Evolutionary conservation across 2,797 vertebrate genomes (phyloP).

Genomic region (Loriculus beryllinus): DNA sequence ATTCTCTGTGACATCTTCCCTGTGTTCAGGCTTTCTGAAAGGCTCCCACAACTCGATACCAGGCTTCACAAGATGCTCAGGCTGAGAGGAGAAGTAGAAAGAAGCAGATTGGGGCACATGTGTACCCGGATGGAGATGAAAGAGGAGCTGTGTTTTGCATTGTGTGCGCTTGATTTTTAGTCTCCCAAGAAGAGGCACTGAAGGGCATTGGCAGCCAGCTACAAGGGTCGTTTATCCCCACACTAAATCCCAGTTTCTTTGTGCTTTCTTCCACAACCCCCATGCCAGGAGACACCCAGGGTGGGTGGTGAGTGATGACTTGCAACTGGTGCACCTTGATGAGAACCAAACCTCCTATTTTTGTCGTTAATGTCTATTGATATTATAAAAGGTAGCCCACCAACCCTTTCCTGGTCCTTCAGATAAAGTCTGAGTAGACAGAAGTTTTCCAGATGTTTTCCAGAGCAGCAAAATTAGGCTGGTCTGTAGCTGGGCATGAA

Average conservation of each 20-base stretch:
- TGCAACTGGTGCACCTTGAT: background rate
- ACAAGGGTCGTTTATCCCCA: background rate
- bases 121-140: background rate
- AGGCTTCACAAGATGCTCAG: background rate
- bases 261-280: background rate
- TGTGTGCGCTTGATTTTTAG: accelerated
- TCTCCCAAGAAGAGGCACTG: background rate
- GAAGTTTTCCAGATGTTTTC: background rate
- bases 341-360: background rate
- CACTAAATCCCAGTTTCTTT: background rate
- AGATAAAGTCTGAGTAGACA: background rate
- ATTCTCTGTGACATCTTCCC: background rate
- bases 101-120: background rate
- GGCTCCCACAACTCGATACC: background rate
- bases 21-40: background rate
- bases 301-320: accelerated
- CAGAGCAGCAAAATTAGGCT: background rate
- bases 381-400: background rate
- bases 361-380: background rate
- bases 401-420: background rate
- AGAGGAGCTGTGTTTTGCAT: background rate
- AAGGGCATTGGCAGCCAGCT: background rate
- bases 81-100: background rate
- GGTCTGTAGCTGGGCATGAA: background rate
- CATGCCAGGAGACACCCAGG: background rate